Evolutionary conservation across 2,113 vertebrate genomes (phyloP).

Genomic region (Megaptera novaeangliae): DNA sequence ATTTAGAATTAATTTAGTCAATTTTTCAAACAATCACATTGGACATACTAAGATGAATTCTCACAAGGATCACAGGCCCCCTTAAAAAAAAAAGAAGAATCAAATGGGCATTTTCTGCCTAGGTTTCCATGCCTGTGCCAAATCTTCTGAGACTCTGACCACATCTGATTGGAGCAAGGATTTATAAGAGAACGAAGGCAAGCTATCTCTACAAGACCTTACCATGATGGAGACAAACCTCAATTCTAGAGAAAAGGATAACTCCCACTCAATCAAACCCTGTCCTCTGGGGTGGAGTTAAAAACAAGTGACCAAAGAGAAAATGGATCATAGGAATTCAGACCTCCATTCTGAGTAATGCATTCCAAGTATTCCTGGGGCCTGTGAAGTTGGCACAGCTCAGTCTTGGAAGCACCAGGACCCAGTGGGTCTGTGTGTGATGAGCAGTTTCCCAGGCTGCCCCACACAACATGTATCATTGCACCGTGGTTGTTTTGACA

Average conservation of each 20-base stretch:
- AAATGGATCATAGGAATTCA: neutral
- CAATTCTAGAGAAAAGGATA: neutral
- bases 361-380: neutral
- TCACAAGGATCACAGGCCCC: neutral
- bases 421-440: neutral
- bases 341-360: neutral
- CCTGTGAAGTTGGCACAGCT: neutral
- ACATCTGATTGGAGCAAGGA: neutral
- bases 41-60: neutral
- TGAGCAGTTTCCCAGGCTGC: neutral
- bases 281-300: neutral
- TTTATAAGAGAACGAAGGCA: neutral
- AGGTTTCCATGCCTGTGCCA: neutral
- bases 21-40: neutral
- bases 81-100: neutral
- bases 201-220: neutral
- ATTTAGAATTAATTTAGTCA: neutral
- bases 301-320: neutral
- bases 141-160: neutral
- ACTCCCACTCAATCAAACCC: neutral
- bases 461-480: neutral
- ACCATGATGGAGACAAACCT: neutral
- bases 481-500: neutral
- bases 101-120: neutral
- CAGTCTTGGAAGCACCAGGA: neutral